Percentiles rank a stretch among this genome's conserved stretches.
Conservation (phyloP, 2,888 invertebrate species). For the Spatulosminthurus flaviceps region DNA sequence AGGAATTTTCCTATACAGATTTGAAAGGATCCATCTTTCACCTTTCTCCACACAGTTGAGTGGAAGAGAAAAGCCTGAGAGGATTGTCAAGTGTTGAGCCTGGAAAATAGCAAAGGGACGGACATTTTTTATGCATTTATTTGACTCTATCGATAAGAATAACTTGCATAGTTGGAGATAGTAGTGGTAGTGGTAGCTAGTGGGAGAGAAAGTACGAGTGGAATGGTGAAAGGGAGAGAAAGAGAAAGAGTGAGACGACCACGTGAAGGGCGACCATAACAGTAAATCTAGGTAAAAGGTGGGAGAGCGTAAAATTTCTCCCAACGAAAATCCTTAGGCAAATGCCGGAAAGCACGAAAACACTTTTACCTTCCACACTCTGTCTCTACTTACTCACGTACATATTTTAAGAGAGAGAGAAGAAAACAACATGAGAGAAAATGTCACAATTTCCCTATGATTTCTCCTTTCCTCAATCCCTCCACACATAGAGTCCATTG, state of each 20-base stretch:
- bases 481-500: neutral
- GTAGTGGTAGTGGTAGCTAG: neutral
- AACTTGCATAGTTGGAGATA: neutral
- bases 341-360: conserved; percentile 42
- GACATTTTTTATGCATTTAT: conserved; percentile 16
- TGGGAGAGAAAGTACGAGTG: neutral
- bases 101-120: conserved; percentile 16
- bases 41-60: conserved; percentile 26
- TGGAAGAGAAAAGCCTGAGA: conserved; percentile 24
- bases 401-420: conserved; percentile 5
- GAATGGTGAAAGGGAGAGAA: neutral
- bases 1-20: neutral
- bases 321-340: conserved; percentile 40
- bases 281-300: conserved; percentile 41
- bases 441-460: conserved; percentile 5
- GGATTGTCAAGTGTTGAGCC: conserved; percentile 36
- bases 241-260: conserved; percentile 9
- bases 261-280: conserved; percentile 27
- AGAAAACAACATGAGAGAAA: conserved; percentile 29
- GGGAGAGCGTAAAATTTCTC: conserved; percentile 27
- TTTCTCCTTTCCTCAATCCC: neutral
- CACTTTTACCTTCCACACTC: conserved; percentile 27
- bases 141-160: conserved; percentile 21
- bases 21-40: conserved; percentile 29
- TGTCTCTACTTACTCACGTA: neutral